Conservation (phyloP, 1,140 invertebrate genomes). For the Acromyrmex charruanus region DNA sequence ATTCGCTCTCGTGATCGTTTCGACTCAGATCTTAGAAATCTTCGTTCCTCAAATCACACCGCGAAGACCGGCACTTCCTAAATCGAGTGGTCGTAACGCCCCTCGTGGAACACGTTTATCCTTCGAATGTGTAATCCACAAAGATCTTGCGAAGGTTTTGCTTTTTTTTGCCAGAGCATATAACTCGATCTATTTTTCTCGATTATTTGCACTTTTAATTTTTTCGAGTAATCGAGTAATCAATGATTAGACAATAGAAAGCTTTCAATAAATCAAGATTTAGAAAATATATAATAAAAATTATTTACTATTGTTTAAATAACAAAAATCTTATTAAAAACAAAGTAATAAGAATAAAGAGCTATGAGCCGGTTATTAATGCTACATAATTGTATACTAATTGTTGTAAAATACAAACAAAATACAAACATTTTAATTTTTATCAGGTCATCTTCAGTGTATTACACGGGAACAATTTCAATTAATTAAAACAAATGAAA, state of each 20-base stretch:
- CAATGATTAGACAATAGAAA: neutral
- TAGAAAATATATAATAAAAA: too few relatives aligned
- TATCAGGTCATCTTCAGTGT: too few relatives aligned
- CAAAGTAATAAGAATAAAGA: too few relatives aligned
- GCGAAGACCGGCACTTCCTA: slow-evolving; percentile 42
- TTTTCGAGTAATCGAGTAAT: neutral
- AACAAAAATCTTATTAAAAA: too few relatives aligned
- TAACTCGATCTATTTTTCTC: neutral
- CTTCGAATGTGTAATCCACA: neutral
- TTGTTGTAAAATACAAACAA: too few relatives aligned
- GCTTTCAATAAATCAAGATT: neutral
- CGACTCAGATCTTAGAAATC: slow-evolving; percentile 73
- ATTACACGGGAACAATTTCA: too few relatives aligned
- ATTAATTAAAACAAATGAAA: too few relatives aligned
- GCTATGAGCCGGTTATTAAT: too few relatives aligned
- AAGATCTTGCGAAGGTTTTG: neutral
- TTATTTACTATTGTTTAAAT: too few relatives aligned
- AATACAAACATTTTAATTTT: too few relatives aligned
- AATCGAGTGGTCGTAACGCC: slow-evolving; percentile 31
- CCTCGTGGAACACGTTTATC: slow-evolving; percentile 24
- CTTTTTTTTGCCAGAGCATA: neutral
- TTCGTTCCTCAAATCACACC: slow-evolving; percentile 20
- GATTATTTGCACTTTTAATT: neutral
- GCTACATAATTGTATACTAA: too few relatives aligned
- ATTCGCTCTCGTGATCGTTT: slow-evolving; percentile 41